These are phyloP conservation scores for Tridacna crocea DNA, from an alignment of 2,888 invertebrate genomes.

Conservation along the genomic window DNA sequence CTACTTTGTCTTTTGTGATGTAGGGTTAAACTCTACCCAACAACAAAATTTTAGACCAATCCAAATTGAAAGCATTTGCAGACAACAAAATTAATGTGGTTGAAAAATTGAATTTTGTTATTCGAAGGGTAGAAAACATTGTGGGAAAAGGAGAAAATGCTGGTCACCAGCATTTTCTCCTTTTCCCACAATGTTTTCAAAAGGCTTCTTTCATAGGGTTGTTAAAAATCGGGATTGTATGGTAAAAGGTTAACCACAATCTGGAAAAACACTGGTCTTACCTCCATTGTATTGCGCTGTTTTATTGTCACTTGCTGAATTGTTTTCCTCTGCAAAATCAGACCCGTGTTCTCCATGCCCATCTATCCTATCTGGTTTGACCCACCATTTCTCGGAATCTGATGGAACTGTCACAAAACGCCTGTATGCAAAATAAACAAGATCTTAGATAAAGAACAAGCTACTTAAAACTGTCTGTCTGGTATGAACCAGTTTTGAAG, in stretches of 20 bases:
- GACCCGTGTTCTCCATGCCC: slow-evolving; percentile 53
- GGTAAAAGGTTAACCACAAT: neutral
- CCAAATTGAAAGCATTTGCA: no score
- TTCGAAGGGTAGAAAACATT: neutral
- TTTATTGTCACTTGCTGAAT: slow-evolving; percentile 33
- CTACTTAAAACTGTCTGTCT: no score
- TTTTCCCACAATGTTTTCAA: neutral
- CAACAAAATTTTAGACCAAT: no score
- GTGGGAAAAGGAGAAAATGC: neutral
- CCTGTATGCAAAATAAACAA: slow-evolving; percentile 71
- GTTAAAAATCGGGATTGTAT: no score
- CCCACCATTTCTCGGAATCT: slow-evolving; percentile 82
- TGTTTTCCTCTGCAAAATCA: slow-evolving; percentile 65
- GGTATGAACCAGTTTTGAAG: no score
- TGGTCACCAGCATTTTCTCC: neutral
- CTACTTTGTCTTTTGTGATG: no score
- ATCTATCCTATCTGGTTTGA: slow-evolving; percentile 54
- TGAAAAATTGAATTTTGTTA: no score
- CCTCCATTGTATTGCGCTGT: slow-evolving; percentile 50
- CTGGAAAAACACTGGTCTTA: neutral
- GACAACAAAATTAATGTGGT: no score
- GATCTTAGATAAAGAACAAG: no score
- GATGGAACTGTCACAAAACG: slow-evolving; percentile 80
- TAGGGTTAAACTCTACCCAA: no score
- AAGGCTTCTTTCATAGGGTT: no score